These are phyloP conservation scores for Enteromius trimaculatus DNA, from an alignment of 2,797 vertebrate species.

Conservation along the genomic window DNA sequence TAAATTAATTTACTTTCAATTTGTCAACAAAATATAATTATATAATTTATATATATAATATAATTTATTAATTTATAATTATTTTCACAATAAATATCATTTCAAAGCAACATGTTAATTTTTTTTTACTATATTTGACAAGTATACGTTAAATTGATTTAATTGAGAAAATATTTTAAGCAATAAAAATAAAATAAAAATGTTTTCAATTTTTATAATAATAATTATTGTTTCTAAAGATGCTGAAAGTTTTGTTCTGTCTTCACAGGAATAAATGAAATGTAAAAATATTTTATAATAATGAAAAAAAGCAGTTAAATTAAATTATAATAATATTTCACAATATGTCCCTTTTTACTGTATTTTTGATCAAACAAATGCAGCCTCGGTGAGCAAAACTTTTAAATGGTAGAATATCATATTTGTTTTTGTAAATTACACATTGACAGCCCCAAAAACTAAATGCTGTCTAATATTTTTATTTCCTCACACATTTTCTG, in stretches of 20 bases:
- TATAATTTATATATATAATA: neutral
- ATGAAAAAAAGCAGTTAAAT: neutral
- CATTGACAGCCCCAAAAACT: neutral
- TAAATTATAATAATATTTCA: neutral
- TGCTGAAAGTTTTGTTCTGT: neutral
- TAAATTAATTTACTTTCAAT: too few species aligned
- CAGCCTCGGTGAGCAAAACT: too few species aligned
- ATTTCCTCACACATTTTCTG: neutral
- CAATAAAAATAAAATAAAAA: neutral
- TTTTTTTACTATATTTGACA: neutral
- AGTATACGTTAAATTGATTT: neutral
- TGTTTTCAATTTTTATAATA: neutral
- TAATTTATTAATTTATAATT: neutral
- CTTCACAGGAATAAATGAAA: too few species aligned
- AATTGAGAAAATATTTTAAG: neutral
- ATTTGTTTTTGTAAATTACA: neutral
- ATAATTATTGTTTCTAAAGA: neutral
- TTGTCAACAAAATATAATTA: neutral
- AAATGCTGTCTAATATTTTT: neutral
- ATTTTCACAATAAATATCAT: neutral
- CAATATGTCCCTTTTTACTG: neutral
- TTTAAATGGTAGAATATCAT: neutral
- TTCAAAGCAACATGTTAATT: neutral
- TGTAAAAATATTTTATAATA: neutral
- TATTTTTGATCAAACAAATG: neutral